Evolutionary conservation across 1,140 invertebrate genomes (phyloP), one percentile per base, ranked within the genome.

Genomic region (Hormaphis cornu): DNA sequence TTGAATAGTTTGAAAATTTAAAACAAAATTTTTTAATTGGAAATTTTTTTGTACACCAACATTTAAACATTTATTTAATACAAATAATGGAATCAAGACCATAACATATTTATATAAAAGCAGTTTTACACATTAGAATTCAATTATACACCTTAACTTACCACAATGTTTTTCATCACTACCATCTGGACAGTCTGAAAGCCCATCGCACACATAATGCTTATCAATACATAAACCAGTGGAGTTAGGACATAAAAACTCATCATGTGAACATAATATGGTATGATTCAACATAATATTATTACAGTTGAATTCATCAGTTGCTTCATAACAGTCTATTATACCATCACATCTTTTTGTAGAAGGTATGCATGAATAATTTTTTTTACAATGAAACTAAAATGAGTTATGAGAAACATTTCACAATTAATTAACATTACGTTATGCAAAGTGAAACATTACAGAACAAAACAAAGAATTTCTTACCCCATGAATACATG

Each of bases 101-200:
- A n/a, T n/a, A 33, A 4, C 30, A 33, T 33, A 33, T 6, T 6
- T 33, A 6, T 6, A 33, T 4, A 33, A 9, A 6, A 33, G 9
- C 4, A 33, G 9, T 33, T 33, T 4, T 33, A 33, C 9, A 33
- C 30, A 6, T 33, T 33, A 33, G 9, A 6, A 33, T 33, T 33
- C 9, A 33, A 33, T 33, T 6, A 33, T 9, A 4, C 30, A 33
- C 8, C 20, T 54, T 1, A 37, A 73, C 72, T 72, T 71, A 74
- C 73, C 44, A 40, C 73, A 74, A 66, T 48, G 33, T 1, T 72
- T 59, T 76, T 91, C 89, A 75, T 92, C 89, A 3, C 84, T 84
- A 20, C 82, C 82, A 75, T 88, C 87, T 0, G 82, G 81, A 74
- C 87, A 89, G 73, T 89, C 87, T 52, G 81, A 76, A 69, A 89